Evolutionary conservation across 1,140 invertebrate genomes (phyloP).

Genomic region (Neodiprion fabricii): DNA sequence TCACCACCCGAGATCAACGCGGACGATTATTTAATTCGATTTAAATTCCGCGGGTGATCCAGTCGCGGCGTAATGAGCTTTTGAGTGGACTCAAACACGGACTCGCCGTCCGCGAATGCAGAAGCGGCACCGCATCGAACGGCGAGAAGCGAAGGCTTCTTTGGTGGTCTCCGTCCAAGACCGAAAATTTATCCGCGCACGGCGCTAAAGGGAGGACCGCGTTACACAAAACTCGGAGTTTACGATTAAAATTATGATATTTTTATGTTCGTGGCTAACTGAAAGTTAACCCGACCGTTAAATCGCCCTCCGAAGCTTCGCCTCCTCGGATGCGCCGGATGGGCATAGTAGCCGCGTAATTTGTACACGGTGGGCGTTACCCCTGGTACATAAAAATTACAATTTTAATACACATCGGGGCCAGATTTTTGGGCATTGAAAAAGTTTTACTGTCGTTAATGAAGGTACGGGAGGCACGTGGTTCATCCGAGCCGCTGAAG

Average conservation of each 20-base stretch:
- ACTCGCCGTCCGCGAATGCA: background rate
- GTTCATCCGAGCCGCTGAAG: conserved; percentile 15
- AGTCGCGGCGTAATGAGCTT: conserved; percentile 40
- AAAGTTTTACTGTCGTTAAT: conserved; percentile 16
- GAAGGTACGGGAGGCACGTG: conserved; percentile 5
- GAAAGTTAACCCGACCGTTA: conserved; percentile 49
- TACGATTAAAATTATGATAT: conserved; percentile 54
- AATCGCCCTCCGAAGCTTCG: conserved; percentile 28
- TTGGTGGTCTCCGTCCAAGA: conserved; percentile 44
- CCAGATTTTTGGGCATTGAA: conserved; percentile 27
- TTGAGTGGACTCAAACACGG: conserved; percentile 35
- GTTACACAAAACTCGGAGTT: conserved; percentile 35
- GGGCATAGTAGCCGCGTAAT: conserved; percentile 5
- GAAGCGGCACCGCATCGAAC: conserved; percentile 16
- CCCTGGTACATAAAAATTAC: conserved; percentile 12
- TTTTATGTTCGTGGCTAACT: conserved; percentile 51
- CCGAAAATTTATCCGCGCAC: conserved; percentile 38
- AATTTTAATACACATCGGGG: background rate
- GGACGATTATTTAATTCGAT: conserved; percentile 41
- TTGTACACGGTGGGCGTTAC: conserved; percentile 38
- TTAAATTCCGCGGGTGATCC: conserved; percentile 39
- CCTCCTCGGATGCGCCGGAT: background rate
- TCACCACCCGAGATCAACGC: background rate
- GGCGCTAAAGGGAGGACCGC: conserved; percentile 27
- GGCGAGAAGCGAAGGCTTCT: conserved; percentile 23